phyloP scores from a whole-genome alignment of 2,797 vertebrate species.

The Neopelma chrysocephalum region DNA sequence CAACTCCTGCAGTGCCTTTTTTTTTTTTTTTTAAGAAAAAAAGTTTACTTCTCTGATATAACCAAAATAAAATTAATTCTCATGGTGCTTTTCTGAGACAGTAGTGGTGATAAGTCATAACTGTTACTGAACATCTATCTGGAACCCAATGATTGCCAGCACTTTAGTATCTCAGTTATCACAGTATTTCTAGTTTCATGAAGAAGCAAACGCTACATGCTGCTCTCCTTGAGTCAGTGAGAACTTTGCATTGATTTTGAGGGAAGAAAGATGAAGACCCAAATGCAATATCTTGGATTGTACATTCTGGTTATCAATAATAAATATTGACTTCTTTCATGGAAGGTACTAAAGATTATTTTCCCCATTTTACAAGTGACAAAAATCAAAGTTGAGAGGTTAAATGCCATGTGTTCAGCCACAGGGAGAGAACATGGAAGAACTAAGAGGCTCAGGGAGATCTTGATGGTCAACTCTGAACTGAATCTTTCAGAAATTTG shows the following conservation, averaged over 20 bases:
- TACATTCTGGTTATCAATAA: not conserved
- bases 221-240: not conserved
- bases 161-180: not conserved
- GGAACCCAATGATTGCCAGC: not conserved
- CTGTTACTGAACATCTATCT: not conserved
- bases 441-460: not conserved
- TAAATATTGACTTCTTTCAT: conserved; percentile 18
- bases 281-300: not conserved
- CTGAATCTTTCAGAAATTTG: not conserved
- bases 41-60: not conserved
- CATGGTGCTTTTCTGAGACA: not conserved
- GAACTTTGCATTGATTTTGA: conserved; percentile 25
- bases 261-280: not conserved
- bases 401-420: not conserved
- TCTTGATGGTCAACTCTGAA: not conserved
- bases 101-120: not conserved
- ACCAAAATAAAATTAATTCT: not conserved
- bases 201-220: not conserved
- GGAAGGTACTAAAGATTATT: not conserved
- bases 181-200: not conserved
- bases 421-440: not conserved
- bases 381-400: conserved; percentile 21
- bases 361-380: not conserved
- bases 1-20: not conserved
- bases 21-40: not conserved